Evolutionary conservation across 1,140 invertebrate species (phyloP).

Genomic region (Drosophila tani): DNA sequence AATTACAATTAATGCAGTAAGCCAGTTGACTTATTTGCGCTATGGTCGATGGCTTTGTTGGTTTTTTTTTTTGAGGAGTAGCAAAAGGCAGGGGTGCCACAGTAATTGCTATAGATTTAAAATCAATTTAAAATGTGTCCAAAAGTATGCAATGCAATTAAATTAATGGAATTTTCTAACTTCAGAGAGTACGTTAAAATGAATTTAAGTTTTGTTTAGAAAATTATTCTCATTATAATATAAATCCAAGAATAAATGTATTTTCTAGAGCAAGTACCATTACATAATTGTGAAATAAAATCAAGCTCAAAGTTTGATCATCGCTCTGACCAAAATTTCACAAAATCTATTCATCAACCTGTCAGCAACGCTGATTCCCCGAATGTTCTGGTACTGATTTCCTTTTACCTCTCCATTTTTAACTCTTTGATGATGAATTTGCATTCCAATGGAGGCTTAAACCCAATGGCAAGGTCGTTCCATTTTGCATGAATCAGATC

Average conservation of each 20-base stretch:
- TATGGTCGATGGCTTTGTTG: constrained; percentile 1
- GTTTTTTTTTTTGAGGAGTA: not conserved
- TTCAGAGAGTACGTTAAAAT: not conserved
- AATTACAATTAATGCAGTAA: constrained; percentile 77
- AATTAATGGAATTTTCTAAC: not conserved
- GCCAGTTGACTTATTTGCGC: constrained; percentile 45
- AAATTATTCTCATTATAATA: too few relatives aligned
- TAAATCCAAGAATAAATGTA: not conserved
- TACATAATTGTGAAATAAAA: constrained; percentile 12
- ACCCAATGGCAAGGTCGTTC: constrained; percentile 26
- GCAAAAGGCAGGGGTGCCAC: not conserved
- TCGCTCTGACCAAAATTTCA: constrained; percentile 1
- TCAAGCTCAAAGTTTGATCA: not conserved
- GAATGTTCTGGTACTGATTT: constrained; percentile 16
- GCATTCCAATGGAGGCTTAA: constrained; percentile 13
- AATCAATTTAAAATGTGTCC: constrained; percentile 37
- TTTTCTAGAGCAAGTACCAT: not conserved
- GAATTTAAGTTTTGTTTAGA: too few relatives aligned
- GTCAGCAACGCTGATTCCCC: not conserved
- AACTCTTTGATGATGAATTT: constrained; percentile 39
- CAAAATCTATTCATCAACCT: not conserved
- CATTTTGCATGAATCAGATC: constrained; percentile 38
- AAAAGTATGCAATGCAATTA: not conserved
- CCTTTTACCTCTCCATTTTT: not conserved
- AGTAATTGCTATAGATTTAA: not conserved